A percentile compares a stretch with the other conserved stretches of the same genome.
Conservation (phyloP, 2,888 invertebrate species). For the Acleris holmiana region DNA sequence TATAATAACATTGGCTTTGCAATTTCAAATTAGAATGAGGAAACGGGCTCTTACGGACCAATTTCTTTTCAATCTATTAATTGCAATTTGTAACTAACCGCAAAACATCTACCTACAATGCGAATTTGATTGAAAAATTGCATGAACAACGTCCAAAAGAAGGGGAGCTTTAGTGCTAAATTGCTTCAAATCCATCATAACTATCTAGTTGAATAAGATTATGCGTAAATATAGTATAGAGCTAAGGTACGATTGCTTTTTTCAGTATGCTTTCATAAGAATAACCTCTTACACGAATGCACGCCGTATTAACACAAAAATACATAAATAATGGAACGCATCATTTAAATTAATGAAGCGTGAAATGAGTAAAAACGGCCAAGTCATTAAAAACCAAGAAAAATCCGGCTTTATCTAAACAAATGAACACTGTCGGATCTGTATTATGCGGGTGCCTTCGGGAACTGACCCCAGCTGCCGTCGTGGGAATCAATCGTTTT, state of each 20-base stretch:
- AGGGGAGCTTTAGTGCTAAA: conserved; percentile 51
- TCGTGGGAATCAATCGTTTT: conserved; percentile 44
- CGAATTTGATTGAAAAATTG: conserved; percentile 79
- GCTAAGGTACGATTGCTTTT: neutral
- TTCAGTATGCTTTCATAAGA: neutral
- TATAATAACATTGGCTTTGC: too few relatives aligned
- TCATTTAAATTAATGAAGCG: neutral
- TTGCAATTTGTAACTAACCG: conserved; percentile 37
- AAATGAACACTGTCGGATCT: conserved; percentile 9
- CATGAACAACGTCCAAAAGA: conserved; percentile 65
- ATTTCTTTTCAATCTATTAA: conserved; percentile 40
- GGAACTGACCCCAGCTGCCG: conserved; percentile 60
- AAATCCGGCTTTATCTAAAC: conserved; percentile 13
- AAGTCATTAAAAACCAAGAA: conserved; percentile 10
- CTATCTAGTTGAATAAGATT: conserved; percentile 1
- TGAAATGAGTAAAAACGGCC: conserved; percentile 15
- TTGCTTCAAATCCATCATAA: neutral
- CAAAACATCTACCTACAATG: conserved; percentile 48
- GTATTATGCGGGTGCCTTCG: conserved; percentile 61
- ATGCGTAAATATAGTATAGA: too few relatives aligned
- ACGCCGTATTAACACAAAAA: neutral
- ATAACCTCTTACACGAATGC: too few relatives aligned
- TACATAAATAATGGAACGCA: neutral
- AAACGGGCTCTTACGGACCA: neutral
- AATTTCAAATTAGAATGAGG: neutral